phyloP scores from a whole-genome alignment of 35 echinoderm and acorn worm genomes.

The Heliocidaris erythrogramma region DNA sequence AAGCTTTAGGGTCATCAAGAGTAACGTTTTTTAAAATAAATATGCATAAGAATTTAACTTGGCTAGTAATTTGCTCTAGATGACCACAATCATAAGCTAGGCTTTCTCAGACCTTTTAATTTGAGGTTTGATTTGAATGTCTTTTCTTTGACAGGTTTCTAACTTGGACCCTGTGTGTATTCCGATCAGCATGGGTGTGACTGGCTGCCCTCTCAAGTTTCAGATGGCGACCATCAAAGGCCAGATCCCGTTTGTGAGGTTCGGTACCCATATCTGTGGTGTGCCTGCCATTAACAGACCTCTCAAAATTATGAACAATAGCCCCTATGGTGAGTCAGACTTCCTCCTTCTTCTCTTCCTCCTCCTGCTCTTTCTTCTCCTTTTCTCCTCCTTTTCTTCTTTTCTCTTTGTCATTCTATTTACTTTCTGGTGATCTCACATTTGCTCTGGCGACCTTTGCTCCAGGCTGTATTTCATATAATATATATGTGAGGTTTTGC shows the following conservation, averaged over 20 bases:
- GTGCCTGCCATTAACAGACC: slow-evolving; percentile 75
- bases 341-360: background rate
- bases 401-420: too few relatives aligned
- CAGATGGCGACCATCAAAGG: slow-evolving; percentile 94
- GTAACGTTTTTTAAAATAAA: too few relatives aligned
- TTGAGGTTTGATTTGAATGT: too few relatives aligned
- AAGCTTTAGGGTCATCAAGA: too few relatives aligned
- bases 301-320: slow-evolving; percentile 81
- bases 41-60: too few relatives aligned
- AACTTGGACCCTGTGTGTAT: slow-evolving; percentile 66
- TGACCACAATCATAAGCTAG: too few relatives aligned
- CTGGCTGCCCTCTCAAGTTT: slow-evolving; percentile 93
- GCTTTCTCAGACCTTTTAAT: too few relatives aligned
- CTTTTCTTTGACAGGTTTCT: slow-evolving; percentile 52
- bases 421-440: too few relatives aligned
- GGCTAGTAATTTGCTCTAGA: too few relatives aligned
- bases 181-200: slow-evolving; percentile 69
- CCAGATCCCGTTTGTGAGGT: slow-evolving; percentile 89
- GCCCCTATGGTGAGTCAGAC: slow-evolving; percentile 80
- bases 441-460: too few relatives aligned
- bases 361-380: background rate
- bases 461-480: too few relatives aligned
- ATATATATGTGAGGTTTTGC: too few relatives aligned
- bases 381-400: background rate
- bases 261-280: slow-evolving; percentile 88